Base-by-base conservation (phyloP, 2,113 vertebrate species). In the Cygnus buccinator region DNA sequence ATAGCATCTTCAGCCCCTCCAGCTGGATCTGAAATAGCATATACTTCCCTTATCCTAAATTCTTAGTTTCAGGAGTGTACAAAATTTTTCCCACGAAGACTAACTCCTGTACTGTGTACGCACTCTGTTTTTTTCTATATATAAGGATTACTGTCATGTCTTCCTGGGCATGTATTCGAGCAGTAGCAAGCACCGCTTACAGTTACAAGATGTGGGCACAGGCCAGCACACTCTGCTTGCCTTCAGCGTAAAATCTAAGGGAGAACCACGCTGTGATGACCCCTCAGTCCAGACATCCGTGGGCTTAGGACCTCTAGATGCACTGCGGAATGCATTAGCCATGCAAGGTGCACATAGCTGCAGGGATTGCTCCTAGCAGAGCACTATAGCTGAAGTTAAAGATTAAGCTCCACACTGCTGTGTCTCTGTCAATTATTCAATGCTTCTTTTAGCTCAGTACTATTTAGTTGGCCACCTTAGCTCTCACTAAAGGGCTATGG, bases 41-140 rank as follows among this genome's bases (percentile, higher is more conserved):
- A 52, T 0, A 0, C 22, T 58, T 50, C 23, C 41, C 68, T 37
- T 23, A 28, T 0, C 1, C 43, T 52, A 7, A 43, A 74, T 29
- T 66, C 55, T 54, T 54, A 6, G 48, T 72, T 41, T n/a, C 68
- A 57, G 43, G 67, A 46, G 55, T 41, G 12, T 9, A 33, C 0
- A 1, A 86, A 63, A 55, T 12, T 26, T 11, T 59, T 46, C 33
- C 13, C 48, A 44, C n/a, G 11, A 12, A 29, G 18, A 5, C 41
- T 57, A 21, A 70, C 44, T 52, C 63, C 61, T 21, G 37, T 41
- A 8, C 65, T 35, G n/a, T 20, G 65, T 21, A 46, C 5, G 5
- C 61, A 5, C 33, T 9, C 8, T 8, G 28, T 33, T 65, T 59
- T 33, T 43, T 71, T 71, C 33, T 39, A 44, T 44, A 35, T 3